These are phyloP conservation scores for Laothoe populi DNA, from an alignment of 2,888 invertebrate species.

Conservation along the genomic window DNA sequence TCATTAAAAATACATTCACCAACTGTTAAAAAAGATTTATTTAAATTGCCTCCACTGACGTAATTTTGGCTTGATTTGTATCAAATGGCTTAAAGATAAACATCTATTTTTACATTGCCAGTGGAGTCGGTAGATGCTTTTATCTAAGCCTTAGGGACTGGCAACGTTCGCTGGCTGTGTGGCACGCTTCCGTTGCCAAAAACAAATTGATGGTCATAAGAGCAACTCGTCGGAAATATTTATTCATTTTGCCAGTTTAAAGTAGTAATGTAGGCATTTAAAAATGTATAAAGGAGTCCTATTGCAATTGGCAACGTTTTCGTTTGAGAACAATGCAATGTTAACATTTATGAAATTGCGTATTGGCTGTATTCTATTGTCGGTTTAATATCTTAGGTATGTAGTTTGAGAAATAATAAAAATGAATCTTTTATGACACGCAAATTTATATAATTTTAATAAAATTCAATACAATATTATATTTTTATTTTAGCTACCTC, in stretches of 20 bases:
- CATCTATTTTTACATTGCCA: slow-evolving; percentile 22
- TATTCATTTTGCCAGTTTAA: slow-evolving; percentile 23
- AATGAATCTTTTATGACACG: too few relatives aligned
- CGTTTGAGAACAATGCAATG: not conserved
- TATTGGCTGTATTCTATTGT: not conserved
- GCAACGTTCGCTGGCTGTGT: slow-evolving; percentile 41
- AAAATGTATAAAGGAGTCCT: slow-evolving; percentile 24
- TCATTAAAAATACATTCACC: slow-evolving; percentile 10
- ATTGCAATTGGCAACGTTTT: slow-evolving; percentile 29
- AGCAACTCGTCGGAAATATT: slow-evolving; percentile 25
- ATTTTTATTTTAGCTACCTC: too few relatives aligned
- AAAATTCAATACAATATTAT: too few relatives aligned
- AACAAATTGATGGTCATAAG: slow-evolving; percentile 46
- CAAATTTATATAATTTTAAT: too few relatives aligned
- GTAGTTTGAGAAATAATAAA: too few relatives aligned
- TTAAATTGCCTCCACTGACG: slow-evolving; percentile 6
- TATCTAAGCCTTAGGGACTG: slow-evolving; percentile 46
- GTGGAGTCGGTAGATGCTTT: slow-evolving; percentile 31
- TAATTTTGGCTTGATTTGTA: slow-evolving; percentile 27
- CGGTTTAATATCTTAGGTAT: too few relatives aligned
- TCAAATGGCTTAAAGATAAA: slow-evolving; percentile 26
- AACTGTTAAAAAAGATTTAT: slow-evolving; percentile 7
- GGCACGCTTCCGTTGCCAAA: slow-evolving; percentile 44
- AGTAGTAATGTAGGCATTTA: slow-evolving; percentile 26
- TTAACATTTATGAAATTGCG: not conserved